Percentiles rank a stretch among this genome's conserved stretches.
Conservation (phyloP, 2,888 invertebrate species). For the Drosophila stalkeri region DNA sequence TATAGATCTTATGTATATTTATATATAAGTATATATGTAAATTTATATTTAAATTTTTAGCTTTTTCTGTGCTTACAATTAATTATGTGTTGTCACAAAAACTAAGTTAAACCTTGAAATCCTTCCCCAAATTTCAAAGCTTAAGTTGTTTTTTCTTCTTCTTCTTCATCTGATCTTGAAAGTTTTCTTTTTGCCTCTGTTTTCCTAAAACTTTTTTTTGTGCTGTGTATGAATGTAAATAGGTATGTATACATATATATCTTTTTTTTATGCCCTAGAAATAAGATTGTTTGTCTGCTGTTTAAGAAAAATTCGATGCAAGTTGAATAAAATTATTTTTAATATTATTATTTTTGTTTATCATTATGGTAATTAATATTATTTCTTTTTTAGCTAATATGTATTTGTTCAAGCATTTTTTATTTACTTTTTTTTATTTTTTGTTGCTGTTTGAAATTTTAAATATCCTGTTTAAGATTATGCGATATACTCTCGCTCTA, state of each 20-base stretch:
- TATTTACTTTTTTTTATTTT: conserved; percentile 12
- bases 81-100: conserved; percentile 57
- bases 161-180: conserved; percentile 40
- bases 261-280: conserved; percentile 61
- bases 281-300: conserved; percentile 73
- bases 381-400: conserved; percentile 40
- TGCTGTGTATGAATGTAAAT: conserved; percentile 45
- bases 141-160: conserved; percentile 76
- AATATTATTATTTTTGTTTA: conserved; percentile 14
- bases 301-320: conserved; percentile 79
- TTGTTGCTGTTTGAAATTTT: conserved; percentile 12
- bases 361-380: conserved; percentile 32
- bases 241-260: conserved; percentile 29
- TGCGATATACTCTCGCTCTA: conserved; percentile 55
- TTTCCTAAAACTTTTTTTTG: conserved; percentile 34
- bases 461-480: conserved; percentile 46
- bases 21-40: conserved; percentile 31
- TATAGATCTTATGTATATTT: conserved; percentile 58
- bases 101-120: conserved; percentile 84
- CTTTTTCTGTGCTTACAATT: conserved; percentile 51
- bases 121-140: conserved; percentile 85
- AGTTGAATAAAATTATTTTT: conserved; percentile 64
- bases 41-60: conserved; percentile 34
- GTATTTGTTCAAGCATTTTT: conserved; percentile 47
- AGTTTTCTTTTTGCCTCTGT: neutral